A percentile compares a stretch with the other conserved stretches of the same genome.
Evolutionary conservation across 2,113 vertebrate genomes (phyloP).

Genomic region (Telmatochromis sp.): DNA sequence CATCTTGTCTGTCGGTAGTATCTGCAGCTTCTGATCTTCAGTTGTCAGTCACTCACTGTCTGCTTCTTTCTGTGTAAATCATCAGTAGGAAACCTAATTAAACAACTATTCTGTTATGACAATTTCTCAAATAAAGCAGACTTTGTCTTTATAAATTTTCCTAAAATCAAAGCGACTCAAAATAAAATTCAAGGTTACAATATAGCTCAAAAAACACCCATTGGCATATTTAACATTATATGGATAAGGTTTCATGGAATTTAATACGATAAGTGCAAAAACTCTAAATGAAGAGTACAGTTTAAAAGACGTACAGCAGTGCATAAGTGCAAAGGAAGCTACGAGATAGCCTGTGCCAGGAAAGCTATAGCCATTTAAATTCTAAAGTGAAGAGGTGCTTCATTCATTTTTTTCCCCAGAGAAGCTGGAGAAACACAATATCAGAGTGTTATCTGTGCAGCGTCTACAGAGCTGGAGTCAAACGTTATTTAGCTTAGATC

Average conservation of each 20-base stretch:
- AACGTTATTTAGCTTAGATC: background rate
- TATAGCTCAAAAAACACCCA: background rate
- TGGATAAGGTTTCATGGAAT: background rate
- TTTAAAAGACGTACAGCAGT: background rate
- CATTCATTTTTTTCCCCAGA: background rate
- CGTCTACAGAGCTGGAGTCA: background rate
- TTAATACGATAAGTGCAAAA: background rate
- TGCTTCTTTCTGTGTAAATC: background rate
- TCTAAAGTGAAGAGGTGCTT: background rate
- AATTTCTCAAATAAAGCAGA: background rate
- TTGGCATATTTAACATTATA: background rate
- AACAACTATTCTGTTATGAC: background rate
- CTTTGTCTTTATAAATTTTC: accelerated
- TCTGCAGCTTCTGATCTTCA: background rate
- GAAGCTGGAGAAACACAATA: background rate
- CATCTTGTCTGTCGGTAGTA: background rate
- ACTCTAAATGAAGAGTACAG: background rate
- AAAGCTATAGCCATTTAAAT: background rate
- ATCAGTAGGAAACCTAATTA: background rate
- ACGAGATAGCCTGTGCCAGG: background rate
- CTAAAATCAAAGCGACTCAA: background rate
- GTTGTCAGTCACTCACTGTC: background rate
- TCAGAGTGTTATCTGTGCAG: background rate
- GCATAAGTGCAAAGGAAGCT: background rate
- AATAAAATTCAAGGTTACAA: background rate